A percentile compares a stretch with the other conserved stretches of the same genome.
These are phyloP conservation scores for Falco peregrinus DNA, from an alignment of 2,797 vertebrate genomes.

Conservation along the genomic window DNA sequence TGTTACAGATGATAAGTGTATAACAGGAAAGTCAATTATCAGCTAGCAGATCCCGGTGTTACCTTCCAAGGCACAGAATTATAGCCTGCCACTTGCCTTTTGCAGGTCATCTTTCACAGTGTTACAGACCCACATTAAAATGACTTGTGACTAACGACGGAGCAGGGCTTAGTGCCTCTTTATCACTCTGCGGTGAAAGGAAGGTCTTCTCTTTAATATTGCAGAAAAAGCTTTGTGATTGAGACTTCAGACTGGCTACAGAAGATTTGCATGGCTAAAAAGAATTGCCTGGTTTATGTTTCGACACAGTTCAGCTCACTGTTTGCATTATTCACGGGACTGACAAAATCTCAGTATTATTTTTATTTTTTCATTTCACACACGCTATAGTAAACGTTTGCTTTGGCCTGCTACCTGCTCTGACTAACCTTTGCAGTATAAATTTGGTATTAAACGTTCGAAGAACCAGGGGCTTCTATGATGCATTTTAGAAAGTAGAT, in stretches of 20 bases:
- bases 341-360: not conserved
- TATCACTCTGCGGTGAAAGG: constrained; percentile 23
- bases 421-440: not conserved
- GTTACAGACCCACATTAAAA: constrained; percentile 68
- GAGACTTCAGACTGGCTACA: constrained; percentile 5
- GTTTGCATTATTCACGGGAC: constrained; percentile 54
- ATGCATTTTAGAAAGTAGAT: constrained; percentile 26
- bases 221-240: constrained; percentile 4
- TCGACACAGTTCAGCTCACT: constrained; percentile 12
- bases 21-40: constrained; percentile 69
- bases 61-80: constrained; percentile 63
- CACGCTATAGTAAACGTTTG: not conserved
- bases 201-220: constrained; percentile 22
- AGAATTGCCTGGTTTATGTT: constrained; percentile 1
- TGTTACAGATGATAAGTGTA: constrained; percentile 55
- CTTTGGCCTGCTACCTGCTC: constrained; percentile 15
- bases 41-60: constrained; percentile 42
- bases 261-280: constrained; percentile 50
- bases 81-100: constrained; percentile 61
- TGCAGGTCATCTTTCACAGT: constrained; percentile 62
- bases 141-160: constrained; percentile 49
- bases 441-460: not conserved
- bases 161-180: constrained; percentile 35
- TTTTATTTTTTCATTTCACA: not conserved
- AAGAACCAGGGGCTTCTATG: not conserved